Conservation (phyloP, 2,797 vertebrate genomes). For the Cossypha dichroa region DNA sequence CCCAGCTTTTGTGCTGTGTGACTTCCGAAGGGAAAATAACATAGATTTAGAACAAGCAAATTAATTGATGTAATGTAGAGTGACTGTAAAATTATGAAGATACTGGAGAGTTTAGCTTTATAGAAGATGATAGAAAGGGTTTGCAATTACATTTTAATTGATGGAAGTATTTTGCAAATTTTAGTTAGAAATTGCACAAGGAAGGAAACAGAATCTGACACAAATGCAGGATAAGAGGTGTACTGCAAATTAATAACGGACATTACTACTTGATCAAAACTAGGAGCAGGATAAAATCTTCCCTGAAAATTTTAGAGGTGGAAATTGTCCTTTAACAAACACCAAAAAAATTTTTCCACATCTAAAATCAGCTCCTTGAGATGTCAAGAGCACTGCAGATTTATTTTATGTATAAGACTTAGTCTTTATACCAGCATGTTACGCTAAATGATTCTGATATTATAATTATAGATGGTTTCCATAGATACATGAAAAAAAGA, state of each 20-base stretch:
- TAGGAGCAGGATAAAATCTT: background rate
- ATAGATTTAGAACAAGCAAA: background rate
- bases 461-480: constrained; percentile 52
- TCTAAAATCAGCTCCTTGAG: background rate
- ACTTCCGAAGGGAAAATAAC: background rate
- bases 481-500: constrained; percentile 33
- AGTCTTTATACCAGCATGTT: background rate
- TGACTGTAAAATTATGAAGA: background rate
- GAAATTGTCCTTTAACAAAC: background rate
- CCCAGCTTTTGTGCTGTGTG: rapidly evolving
- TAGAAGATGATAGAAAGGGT: background rate
- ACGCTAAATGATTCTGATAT: constrained; percentile 34
- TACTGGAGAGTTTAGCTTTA: background rate
- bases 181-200: background rate
- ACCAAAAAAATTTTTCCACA: background rate
- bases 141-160: background rate
- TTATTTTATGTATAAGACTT: background rate
- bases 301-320: background rate
- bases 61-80: background rate
- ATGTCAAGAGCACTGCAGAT: background rate
- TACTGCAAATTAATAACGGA: background rate
- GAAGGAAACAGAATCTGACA: background rate
- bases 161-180: background rate
- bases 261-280: background rate
- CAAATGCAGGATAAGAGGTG: rapidly evolving